These are phyloP conservation scores for Terrapene triunguis DNA, from an alignment of 2,113 vertebrate species.

Conservation along the genomic window DNA sequence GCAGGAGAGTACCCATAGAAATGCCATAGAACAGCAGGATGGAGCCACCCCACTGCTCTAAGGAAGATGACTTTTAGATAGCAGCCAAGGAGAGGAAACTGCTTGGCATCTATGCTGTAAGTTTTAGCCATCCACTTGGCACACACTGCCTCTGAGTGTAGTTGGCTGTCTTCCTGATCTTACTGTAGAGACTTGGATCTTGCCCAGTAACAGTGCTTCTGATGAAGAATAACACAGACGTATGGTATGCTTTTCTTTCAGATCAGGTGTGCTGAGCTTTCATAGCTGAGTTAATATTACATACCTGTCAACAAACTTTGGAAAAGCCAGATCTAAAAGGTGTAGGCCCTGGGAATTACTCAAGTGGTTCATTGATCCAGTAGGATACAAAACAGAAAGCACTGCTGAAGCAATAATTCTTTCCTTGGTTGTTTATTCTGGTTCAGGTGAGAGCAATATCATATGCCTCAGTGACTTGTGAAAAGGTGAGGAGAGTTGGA, in stretches of 20 bases:
- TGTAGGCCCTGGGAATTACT: not conserved
- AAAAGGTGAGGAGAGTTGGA: not conserved
- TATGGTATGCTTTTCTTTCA: not conserved
- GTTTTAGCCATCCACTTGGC: slow-evolving; percentile 47
- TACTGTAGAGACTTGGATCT: not conserved
- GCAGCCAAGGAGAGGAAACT: slow-evolving; percentile 42
- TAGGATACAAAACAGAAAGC: not conserved
- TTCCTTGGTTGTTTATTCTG: not conserved
- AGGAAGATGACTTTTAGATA: slow-evolving; percentile 36
- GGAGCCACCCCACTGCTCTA: not conserved
- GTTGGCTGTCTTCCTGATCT: not conserved
- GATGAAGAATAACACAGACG: not conserved
- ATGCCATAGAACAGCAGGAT: slow-evolving; percentile 42
- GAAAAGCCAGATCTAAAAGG: not conserved
- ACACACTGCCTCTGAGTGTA: not conserved
- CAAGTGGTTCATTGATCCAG: not conserved
- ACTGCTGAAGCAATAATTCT: not conserved
- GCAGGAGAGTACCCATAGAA: slow-evolving; percentile 33
- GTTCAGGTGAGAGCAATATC: not conserved
- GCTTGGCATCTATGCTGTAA: slow-evolving; percentile 18
- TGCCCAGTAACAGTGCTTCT: not conserved
- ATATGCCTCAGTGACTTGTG: not conserved
- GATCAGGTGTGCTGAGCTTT: not conserved
- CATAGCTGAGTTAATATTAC: not conserved
- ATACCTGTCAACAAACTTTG: not conserved